phyloP scores from a whole-genome alignment of 2,888 invertebrate species.

The Cheilosia impressa region DNA sequence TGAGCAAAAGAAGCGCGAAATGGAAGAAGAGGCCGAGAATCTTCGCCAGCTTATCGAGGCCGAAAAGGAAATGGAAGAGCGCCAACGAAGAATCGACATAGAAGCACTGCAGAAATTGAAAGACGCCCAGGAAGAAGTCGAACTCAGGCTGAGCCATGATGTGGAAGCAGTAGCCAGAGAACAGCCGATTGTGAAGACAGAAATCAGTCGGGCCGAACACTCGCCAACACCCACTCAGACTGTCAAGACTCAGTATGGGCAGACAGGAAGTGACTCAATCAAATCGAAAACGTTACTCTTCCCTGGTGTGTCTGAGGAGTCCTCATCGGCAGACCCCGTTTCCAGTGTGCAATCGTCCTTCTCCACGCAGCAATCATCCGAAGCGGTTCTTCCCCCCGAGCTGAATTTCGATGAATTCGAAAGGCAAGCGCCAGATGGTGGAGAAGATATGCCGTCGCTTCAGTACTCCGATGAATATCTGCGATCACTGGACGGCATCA shows the following conservation, averaged over 20 bases:
- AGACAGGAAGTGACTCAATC: slow-evolving; percentile 78
- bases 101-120: slow-evolving; percentile 79
- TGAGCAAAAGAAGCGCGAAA: slow-evolving; percentile 52
- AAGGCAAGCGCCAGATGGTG: slow-evolving; percentile 81
- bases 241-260: slow-evolving; percentile 82
- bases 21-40: slow-evolving; percentile 66
- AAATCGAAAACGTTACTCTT: slow-evolving; percentile 79
- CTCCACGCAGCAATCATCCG: slow-evolving; percentile 80
- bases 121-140: slow-evolving; percentile 78
- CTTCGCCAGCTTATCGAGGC: slow-evolving; percentile 77
- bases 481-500: slow-evolving; percentile 87
- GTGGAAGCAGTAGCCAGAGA: slow-evolving; percentile 77
- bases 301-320: slow-evolving; percentile 81
- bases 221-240: slow-evolving; percentile 76
- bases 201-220: slow-evolving; percentile 72
- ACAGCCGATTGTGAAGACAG: slow-evolving; percentile 78
- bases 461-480: slow-evolving; percentile 84
- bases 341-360: slow-evolving; percentile 80
- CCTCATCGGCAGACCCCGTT: slow-evolving; percentile 80
- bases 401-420: slow-evolving; percentile 86
- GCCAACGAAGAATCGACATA: slow-evolving; percentile 78
- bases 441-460: slow-evolving; percentile 79
- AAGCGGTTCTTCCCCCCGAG: slow-evolving; percentile 83
- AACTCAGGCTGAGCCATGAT: slow-evolving; percentile 74
- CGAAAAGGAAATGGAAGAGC: slow-evolving; percentile 81